phyloP scores from a whole-genome alignment of 2,888 invertebrate genomes.

The Alsophila aescularia region DNA sequence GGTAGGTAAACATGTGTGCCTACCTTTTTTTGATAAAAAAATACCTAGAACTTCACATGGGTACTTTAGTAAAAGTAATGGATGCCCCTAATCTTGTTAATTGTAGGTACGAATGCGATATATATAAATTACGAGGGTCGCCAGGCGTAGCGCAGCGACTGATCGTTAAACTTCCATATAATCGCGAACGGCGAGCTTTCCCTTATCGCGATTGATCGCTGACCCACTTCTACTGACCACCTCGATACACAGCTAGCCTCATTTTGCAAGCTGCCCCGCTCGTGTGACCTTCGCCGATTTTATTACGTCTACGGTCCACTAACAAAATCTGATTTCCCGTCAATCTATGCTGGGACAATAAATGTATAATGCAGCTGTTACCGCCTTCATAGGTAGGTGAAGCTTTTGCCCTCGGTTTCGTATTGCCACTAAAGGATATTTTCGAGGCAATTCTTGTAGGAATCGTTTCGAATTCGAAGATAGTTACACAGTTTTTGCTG shows the following conservation, averaged over 20 bases:
- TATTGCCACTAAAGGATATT: background rate
- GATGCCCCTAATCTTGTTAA: background rate
- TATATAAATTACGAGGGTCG: background rate
- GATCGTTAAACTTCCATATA: slow-evolving; percentile 74
- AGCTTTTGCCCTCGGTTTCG: background rate
- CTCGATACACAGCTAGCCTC: slow-evolving; percentile 33
- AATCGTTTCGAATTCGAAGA: too few species aligned
- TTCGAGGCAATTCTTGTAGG: too few species aligned
- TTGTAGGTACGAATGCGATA: background rate
- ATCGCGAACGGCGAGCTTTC: slow-evolving; percentile 66
- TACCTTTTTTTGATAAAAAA: too few species aligned
- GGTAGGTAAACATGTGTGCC: too few species aligned
- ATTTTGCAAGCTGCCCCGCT: slow-evolving; percentile 36
- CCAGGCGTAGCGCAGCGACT: slow-evolving; percentile 28
- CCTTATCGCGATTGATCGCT: slow-evolving; percentile 76
- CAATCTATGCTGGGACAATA: slow-evolving; percentile 35
- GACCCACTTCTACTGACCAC: slow-evolving; percentile 68
- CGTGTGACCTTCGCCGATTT: slow-evolving; percentile 54
- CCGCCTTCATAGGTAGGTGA: slow-evolving; percentile 3
- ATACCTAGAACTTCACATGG: too few species aligned
- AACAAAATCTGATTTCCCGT: slow-evolving; percentile 47
- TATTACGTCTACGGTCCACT: slow-evolving; percentile 40
- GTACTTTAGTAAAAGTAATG: background rate
- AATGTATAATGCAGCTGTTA: slow-evolving; percentile 24
- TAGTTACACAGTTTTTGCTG: too few species aligned